A percentile compares a stretch with the other conserved stretches of the same genome.
Evolutionary conservation across 1,140 invertebrate genomes (phyloP).

Genomic region (Temnothorax nylanderi): DNA sequence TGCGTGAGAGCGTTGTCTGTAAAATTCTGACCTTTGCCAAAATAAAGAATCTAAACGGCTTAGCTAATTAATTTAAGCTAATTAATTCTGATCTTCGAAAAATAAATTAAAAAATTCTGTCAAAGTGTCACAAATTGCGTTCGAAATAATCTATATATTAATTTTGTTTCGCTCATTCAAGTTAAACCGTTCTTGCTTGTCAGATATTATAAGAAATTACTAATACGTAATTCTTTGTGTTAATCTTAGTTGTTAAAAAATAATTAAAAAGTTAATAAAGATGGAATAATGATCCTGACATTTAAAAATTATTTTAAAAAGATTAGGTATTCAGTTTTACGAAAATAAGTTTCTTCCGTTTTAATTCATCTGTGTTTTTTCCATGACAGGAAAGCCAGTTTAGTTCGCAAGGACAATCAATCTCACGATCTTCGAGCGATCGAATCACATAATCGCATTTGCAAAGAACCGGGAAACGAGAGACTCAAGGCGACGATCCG

Average conservation of each 20-base stretch:
- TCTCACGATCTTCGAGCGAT: constrained; percentile 15
- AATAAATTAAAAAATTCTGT: neutral
- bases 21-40: neutral
- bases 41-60: neutral
- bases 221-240: no score
- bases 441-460: neutral
- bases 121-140: neutral
- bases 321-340: neutral
- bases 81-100: neutral
- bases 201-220: no score
- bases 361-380: constrained; percentile 9
- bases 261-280: neutral
- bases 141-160: neutral
- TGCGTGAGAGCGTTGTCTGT: neutral
- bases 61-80: neutral
- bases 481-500: constrained; percentile 73
- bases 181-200: no score
- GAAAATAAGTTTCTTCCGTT: neutral
- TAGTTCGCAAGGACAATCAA: constrained; percentile 32
- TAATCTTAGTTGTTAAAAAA: no score
- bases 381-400: neutral
- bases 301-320: neutral
- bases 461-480: constrained; percentile 44
- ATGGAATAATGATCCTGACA: neutral
- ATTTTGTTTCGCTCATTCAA: neutral